phyloP scores from a whole-genome alignment of 2,888 invertebrate genomes.

The Ophraella communa region DNA sequence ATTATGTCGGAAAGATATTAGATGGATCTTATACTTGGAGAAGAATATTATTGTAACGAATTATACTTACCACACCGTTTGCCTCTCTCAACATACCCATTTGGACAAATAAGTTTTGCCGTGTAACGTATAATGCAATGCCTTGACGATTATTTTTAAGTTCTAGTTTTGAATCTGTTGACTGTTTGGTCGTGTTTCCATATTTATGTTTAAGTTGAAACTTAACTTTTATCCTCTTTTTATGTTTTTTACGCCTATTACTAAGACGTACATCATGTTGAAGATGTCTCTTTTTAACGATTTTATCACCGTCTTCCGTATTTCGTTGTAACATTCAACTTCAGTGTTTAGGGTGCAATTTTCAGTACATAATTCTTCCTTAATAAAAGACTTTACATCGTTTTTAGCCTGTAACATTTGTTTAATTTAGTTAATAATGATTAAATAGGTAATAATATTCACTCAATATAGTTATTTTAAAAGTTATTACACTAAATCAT shows the following conservation, averaged over 20 bases:
- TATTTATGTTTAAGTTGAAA: conserved; percentile 50
- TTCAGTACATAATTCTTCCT: conserved; percentile 38
- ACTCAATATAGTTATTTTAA: too few relatives aligned
- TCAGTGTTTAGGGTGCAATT: conserved; percentile 38
- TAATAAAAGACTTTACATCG: conserved; percentile 39
- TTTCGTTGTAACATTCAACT: conserved; percentile 38
- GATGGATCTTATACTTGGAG: too few relatives aligned
- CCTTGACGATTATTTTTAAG: conserved; percentile 29
- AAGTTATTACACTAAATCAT: too few relatives aligned
- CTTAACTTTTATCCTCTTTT: conserved; percentile 48
- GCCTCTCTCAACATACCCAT: conserved; percentile 64
- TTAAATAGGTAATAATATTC: background rate
- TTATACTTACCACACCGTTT: conserved; percentile 64
- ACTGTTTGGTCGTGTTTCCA: conserved; percentile 30
- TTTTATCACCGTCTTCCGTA: conserved; percentile 48
- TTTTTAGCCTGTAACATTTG: conserved; percentile 44
- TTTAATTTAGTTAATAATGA: background rate
- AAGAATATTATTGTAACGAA: too few relatives aligned
- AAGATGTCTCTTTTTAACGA: conserved; percentile 45
- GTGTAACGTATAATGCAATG: conserved; percentile 35
- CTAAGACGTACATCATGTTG: conserved; percentile 30
- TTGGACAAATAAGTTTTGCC: conserved; percentile 58
- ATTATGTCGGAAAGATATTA: too few relatives aligned
- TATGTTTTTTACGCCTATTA: conserved; percentile 38
- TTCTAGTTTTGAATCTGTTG: conserved; percentile 25